Conservation (phyloP, 2,888 invertebrate species). For the Autographa pulchrina region DNA sequence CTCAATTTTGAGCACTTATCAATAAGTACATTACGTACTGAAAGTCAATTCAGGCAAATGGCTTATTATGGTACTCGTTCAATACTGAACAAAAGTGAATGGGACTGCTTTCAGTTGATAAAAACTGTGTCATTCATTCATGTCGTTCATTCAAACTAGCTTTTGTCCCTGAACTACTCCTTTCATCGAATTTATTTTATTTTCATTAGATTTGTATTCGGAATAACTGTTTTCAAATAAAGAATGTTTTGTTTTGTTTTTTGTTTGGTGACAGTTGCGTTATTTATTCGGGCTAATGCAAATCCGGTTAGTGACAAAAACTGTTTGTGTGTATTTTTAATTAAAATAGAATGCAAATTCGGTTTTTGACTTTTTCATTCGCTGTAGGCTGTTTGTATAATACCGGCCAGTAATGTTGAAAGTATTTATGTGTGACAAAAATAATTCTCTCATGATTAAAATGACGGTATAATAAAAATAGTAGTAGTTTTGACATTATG, state of each 20-base stretch:
- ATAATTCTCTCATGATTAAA: no score
- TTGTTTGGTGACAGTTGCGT: constrained; percentile 2
- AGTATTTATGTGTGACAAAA: no score
- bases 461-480: no score
- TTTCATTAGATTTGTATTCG: background rate
- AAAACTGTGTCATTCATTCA: constrained; percentile 34
- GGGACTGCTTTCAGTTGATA: constrained; percentile 42
- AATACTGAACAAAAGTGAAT: constrained; percentile 36
- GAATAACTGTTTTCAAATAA: background rate
- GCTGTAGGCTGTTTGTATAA: background rate
- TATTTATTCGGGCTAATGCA: background rate
- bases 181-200: constrained; percentile 14
- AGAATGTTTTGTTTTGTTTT: background rate
- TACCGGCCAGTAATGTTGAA: no score
- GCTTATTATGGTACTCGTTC: constrained; percentile 29
- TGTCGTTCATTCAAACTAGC: constrained; percentile 11
- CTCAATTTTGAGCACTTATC: background rate
- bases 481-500: no score
- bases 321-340: background rate
- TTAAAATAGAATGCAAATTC: constrained; percentile 2
- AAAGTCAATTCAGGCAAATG: constrained; percentile 37
- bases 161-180: constrained; percentile 11
- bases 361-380: background rate
- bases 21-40: background rate
- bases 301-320: background rate